Base-by-base conservation (phyloP, 2,113 vertebrate species). In the Bufo bufo region DNA sequence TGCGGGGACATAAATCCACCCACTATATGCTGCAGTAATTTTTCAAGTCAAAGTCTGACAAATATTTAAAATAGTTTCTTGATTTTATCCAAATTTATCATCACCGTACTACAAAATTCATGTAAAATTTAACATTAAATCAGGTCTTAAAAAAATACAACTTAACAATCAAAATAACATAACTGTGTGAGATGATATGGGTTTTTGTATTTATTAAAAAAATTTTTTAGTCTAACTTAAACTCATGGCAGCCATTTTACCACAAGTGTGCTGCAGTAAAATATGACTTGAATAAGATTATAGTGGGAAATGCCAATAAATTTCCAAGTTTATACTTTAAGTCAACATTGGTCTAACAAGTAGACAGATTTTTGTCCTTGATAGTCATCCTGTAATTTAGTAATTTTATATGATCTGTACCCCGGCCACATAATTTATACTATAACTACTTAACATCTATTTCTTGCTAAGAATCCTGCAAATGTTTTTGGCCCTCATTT, bases 1-100 rank as follows among this genome's bases (percentile, higher is more conserved):
- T 74, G 87, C 63, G 72, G 87, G 50, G 52, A 33, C 87, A 84
- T 89, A 89, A 89, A 88, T 72, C 66, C n/a, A 20, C 20, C 20
- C 47, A 9, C 9, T 75, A 50, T 10, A 75, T 75, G 10, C 45
- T 75, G 72, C 72, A 75, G 72, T 49, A 20, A 50, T 75, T 20
- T 75, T 75, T 74, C 43, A 75, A 14, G 72, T 74, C 16, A 17
- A 74, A 74, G 43, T 16, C 14, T 49, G 13, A 49, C 71, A 74
- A 49, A 74, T 49, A 19, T 16, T 47, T 74, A 47, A 74, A 74
- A 74, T 13, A 19, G 4, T 47, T 74, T 17, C 33, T 33, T 33
- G 33, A 33, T 33, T 33, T 33, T 33, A 33, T 33, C 33, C 0
- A 33, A 33, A 33, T 33, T 71, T 71, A 3, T 43, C 10, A 69